phyloP scores from a whole-genome alignment of 2,888 invertebrate species.

The Ectemnius cavifrons region DNA sequence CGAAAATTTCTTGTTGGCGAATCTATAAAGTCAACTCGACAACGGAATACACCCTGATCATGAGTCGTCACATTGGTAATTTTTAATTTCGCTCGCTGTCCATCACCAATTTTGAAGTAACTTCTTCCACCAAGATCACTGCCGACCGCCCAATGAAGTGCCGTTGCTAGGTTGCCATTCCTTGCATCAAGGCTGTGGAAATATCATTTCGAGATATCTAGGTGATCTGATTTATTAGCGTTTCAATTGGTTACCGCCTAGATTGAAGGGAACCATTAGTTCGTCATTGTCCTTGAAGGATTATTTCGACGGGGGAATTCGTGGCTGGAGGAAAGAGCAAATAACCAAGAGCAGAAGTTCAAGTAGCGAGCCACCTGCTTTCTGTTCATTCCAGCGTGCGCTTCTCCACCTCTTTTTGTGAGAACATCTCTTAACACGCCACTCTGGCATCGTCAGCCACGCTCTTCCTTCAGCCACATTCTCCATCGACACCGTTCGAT shows the following conservation, averaged over 20 bases:
- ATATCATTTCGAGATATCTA: neutral
- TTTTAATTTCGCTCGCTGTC: constrained; percentile 83
- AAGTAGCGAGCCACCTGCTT: constrained; percentile 41
- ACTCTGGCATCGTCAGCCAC: no score
- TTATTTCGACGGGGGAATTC: neutral
- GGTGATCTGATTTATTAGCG: neutral
- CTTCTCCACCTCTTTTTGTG: constrained; percentile 8
- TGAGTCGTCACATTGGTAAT: constrained; percentile 85
- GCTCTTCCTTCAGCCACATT: no score
- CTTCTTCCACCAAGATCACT: constrained; percentile 87
- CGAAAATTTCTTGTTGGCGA: constrained; percentile 92
- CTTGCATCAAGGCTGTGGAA: constrained; percentile 86
- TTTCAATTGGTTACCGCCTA: neutral
- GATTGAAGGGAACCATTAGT: neutral
- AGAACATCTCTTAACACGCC: neutral
- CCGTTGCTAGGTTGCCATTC: constrained; percentile 83
- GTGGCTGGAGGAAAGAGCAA: constrained; percentile 25
- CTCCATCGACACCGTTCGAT: neutral
- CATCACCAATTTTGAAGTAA: constrained; percentile 86
- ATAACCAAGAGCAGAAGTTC: constrained; percentile 35
- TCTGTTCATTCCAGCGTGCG: constrained; percentile 32
- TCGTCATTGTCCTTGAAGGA: neutral
- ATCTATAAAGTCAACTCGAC: constrained; percentile 92
- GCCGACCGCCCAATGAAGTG: constrained; percentile 88
- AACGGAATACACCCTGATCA: constrained; percentile 92